Conservation (phyloP, 2,888 invertebrate species). For the Sussaba pulchella region DNA sequence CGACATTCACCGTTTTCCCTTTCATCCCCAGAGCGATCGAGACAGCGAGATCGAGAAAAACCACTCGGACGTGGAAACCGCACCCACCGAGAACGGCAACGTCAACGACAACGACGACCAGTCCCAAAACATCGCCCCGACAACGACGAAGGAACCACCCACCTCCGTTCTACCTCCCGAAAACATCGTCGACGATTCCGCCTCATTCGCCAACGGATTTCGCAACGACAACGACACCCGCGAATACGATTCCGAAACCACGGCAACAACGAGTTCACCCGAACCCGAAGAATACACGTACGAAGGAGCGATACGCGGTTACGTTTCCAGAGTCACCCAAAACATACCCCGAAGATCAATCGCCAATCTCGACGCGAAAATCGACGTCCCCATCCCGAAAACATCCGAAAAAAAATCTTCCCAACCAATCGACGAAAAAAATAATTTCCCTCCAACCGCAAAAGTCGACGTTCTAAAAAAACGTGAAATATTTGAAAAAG, state of each 20-base stretch:
- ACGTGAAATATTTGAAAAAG: constrained; percentile 93
- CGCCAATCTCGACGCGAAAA: constrained; percentile 76
- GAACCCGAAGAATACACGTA: constrained; percentile 93
- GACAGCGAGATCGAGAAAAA: constrained; percentile 83
- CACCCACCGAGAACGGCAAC: constrained; percentile 58
- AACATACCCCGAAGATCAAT: constrained; percentile 82
- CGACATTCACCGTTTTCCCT: constrained; percentile 6
- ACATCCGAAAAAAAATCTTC: constrained; percentile 82
- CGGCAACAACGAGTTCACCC: constrained; percentile 89
- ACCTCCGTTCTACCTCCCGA: constrained; percentile 77
- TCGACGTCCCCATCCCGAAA: constrained; percentile 79
- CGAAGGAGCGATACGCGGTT: constrained; percentile 94
- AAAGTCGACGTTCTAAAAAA: constrained; percentile 93
- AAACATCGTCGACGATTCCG: constrained; percentile 71
- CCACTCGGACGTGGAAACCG: constrained; percentile 81
- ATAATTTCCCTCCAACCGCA: constrained; percentile 85
- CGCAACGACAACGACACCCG: constrained; percentile 81
- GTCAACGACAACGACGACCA: constrained; percentile 53
- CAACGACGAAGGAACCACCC: constrained; percentile 61
- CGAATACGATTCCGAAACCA: constrained; percentile 89
- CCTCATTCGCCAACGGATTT: constrained; percentile 77
- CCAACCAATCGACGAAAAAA: constrained; percentile 84
- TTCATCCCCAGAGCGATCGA: constrained; percentile 80
- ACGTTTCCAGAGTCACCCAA: constrained; percentile 89
- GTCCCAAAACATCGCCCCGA: constrained; percentile 48